Base-by-base conservation (phyloP, 1,140 invertebrate genomes). In the Dryas iulia region DNA sequence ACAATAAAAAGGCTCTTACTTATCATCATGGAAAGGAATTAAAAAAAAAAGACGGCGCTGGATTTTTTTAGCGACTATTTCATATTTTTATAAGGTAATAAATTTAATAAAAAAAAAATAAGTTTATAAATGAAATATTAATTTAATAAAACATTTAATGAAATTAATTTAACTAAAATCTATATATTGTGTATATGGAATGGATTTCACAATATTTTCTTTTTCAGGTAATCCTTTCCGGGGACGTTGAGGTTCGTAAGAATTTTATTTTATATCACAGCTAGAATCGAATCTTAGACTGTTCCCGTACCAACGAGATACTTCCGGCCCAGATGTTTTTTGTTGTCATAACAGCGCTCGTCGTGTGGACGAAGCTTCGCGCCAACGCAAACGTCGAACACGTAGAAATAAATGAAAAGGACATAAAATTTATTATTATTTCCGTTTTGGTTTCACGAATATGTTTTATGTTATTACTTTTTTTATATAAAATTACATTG, bases 171-270 rank as follows among this genome's bases (percentile, higher is more conserved):
- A 47, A 47, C n/a, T n/a, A n/a, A n/a, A n/a, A n/a, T n/a, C n/a
- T 28, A 10, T 21, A 21, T 21, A 21, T 21, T 2, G 3, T 21
- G 3, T 10, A 14, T 10, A 7, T 10, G n/a, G 14, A 47, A 47
- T 18, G 2, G 39, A 21, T 47, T 47, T 47, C 39, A 47, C 39
- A 47, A 47, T 47, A 47, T 47, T 6, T 18, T 47, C 18, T 47
- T 47, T 47, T 47, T 47, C 39, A 47, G 39, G 39, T 47, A 47
- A 47, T 47, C 39, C 5, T 47, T 47, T 21, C 39, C 39, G 39
- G 39, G 39, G 39, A 47, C 21, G 8, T 21, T 8, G 39, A 47
- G 39, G 39, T 47, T 7, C 18, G 39, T 47, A 47, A 1, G 5
- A 39, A 47, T 8, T 10, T 47, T 47, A 6, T 21, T 47, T 21